Base-by-base conservation (phyloP, 2,113 vertebrate genomes). In the Aldabrachelys gigantea region DNA sequence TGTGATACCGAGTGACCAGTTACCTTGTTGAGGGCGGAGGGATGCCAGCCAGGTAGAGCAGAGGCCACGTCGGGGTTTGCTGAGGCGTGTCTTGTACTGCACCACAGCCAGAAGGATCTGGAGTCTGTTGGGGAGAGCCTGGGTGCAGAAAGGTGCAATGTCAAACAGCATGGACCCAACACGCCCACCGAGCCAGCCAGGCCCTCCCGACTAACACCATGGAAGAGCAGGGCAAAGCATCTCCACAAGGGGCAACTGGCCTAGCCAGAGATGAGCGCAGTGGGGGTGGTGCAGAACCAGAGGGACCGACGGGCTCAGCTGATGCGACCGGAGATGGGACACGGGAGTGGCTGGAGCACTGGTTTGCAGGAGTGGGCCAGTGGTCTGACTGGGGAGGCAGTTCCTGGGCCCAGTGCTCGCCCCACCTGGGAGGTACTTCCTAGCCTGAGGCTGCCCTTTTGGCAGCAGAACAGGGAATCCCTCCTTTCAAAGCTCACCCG, bases 71-170 rank as follows among this genome's bases (percentile, higher is more conserved):
- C 99, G 98, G 9, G 98, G 98, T 94, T 98, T 98, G 22, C 92
- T 95, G 90, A 99, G 94, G 59, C 96, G 98, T 0, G 99, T 99
- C 98, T 97, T 99, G 97, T 99, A 99, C 27, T 0, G 81, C 27
- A 99, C 99, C 79, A 99, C 99, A 0, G 99, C 99, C n/a, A 99
- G 53, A 1, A 99, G 98, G 91, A 99, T 98, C 97, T 99, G 99
- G 25, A 99, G 96, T 59, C 97, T 92, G 56, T 97, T 50, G 1
- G 99, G 99, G 24, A 97, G 98, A 80, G 93, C 98, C 99, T 99
- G 98, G 10, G 76, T 35, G 57, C 76, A 41, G 47, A 89, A 22
- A 87, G 5, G 4, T 92, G 52, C 50, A 82, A 52, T 0, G 4
- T 72, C 38, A 89, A 21, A 38, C 0, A 8, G 35, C 82, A 17